Evolutionary conservation across 2,797 vertebrate species (phyloP).

Genomic region (Rhinella marina): DNA sequence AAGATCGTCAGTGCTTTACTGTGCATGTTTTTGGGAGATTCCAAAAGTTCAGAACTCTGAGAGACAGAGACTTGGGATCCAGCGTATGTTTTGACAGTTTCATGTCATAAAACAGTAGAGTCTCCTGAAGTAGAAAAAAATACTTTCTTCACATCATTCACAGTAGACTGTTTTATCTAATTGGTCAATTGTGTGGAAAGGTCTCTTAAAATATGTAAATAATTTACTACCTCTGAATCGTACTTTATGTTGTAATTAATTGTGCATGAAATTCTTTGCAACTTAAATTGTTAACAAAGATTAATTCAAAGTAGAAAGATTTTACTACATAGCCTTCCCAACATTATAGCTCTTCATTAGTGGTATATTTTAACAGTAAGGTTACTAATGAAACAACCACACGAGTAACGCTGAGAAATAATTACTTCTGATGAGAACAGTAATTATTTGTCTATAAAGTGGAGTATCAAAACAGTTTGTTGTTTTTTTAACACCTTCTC

Average conservation of each 20-base stretch:
- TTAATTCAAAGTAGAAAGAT: conserved; percentile 49
- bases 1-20: not conserved
- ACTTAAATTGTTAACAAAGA: conserved; percentile 60
- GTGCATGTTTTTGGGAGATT: not conserved
- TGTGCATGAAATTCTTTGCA: conserved; percentile 57
- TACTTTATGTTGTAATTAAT: conserved; percentile 57
- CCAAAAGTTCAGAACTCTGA: not conserved
- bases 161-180: conserved; percentile 43
- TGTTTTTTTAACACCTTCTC: not conserved
- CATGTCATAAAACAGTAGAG: conserved; percentile 25
- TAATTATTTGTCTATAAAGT: not conserved
- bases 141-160: conserved; percentile 35
- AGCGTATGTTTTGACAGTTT: conserved; percentile 45
- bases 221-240: conserved; percentile 45
- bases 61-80: not conserved
- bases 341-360: conserved; percentile 57
- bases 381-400: conserved; percentile 56
- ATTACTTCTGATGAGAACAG: conserved; percentile 44
- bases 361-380: conserved; percentile 52
- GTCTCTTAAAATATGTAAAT: conserved; percentile 61
- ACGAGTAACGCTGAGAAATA: conserved; percentile 43
- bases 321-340: conserved; percentile 41
- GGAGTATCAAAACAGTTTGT: conserved; percentile 37
- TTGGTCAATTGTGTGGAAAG: conserved; percentile 57
- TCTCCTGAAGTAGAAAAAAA: conserved; percentile 2